Evolutionary conservation across 2,888 invertebrate genomes (phyloP).

Genomic region (Seira ritae): DNA sequence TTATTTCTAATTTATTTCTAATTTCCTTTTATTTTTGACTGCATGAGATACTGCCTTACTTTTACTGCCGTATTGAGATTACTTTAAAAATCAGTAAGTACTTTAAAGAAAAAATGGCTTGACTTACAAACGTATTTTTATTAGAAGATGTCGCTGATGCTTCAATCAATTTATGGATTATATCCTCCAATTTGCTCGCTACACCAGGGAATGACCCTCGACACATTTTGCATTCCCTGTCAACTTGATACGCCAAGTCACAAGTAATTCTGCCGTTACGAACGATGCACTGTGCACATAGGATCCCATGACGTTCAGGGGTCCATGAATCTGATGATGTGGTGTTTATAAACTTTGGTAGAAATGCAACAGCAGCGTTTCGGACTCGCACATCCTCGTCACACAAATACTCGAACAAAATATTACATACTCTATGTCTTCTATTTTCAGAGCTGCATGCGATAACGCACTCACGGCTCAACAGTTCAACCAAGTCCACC

Average conservation of each 20-base stretch:
- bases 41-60: too few relatives aligned
- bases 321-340: conserved; percentile 36
- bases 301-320: conserved; percentile 32
- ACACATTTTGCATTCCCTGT: conserved; percentile 22
- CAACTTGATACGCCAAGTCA: neutral
- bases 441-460: conserved; percentile 73
- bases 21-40: too few relatives aligned
- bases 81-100: neutral
- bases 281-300: conserved; percentile 46
- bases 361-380: conserved; percentile 82
- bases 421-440: conserved; percentile 79
- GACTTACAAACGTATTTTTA: conserved; percentile 47
- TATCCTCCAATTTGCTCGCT: conserved; percentile 30
- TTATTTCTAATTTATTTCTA: too few relatives aligned
- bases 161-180: conserved; percentile 32
- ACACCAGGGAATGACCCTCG: neutral
- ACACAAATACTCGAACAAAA: conserved; percentile 81
- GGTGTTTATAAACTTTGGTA: conserved; percentile 79
- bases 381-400: conserved; percentile 89
- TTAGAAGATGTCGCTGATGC: conserved; percentile 29
- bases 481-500: conserved; percentile 82
- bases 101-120: neutral
- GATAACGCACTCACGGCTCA: conserved; percentile 75
- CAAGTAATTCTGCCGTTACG: neutral
- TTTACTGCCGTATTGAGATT: too few relatives aligned